These are phyloP conservation scores for Neofelis nebulosa DNA, from an alignment of 2,113 vertebrate species.

Conservation along the genomic window DNA sequence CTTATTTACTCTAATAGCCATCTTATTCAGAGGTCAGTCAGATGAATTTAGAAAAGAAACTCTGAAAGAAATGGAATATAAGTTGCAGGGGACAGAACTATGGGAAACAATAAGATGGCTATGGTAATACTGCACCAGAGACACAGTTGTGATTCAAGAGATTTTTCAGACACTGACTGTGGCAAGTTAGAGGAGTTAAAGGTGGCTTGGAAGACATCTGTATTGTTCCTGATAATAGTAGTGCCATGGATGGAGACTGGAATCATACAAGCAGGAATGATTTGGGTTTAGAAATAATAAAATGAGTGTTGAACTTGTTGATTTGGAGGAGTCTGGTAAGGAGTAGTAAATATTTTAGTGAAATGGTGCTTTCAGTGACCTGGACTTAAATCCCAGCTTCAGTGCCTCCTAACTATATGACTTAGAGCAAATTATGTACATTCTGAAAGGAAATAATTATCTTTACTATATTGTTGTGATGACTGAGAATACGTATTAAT, in stretches of 20 bases:
- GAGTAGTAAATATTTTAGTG: not conserved
- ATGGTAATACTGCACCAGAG: not conserved
- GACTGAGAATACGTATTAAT: not conserved
- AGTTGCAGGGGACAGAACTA: not conserved
- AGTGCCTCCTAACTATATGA: not conserved
- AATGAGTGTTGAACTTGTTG: not conserved
- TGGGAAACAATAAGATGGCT: not conserved
- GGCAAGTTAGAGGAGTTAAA: not conserved
- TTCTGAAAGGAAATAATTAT: not conserved
- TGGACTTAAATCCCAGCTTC: not conserved
- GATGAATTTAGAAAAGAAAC: not conserved
- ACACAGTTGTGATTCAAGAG: not conserved
- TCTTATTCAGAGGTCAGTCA: not conserved
- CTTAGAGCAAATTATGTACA: not conserved
- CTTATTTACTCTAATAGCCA: not conserved
- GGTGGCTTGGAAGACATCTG: not conserved
- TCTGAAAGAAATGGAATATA: not conserved
- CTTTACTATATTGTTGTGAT: not conserved
- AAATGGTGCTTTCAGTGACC: not conserved
- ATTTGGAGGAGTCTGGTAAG: not conserved
- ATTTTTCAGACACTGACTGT: not conserved
- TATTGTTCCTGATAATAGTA: not conserved
- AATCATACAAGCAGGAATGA: not conserved
- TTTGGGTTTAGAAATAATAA: not conserved
- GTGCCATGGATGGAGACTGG: not conserved